Conservation (phyloP, 2,113 vertebrate genomes). For the Xerus inauris region DNA sequence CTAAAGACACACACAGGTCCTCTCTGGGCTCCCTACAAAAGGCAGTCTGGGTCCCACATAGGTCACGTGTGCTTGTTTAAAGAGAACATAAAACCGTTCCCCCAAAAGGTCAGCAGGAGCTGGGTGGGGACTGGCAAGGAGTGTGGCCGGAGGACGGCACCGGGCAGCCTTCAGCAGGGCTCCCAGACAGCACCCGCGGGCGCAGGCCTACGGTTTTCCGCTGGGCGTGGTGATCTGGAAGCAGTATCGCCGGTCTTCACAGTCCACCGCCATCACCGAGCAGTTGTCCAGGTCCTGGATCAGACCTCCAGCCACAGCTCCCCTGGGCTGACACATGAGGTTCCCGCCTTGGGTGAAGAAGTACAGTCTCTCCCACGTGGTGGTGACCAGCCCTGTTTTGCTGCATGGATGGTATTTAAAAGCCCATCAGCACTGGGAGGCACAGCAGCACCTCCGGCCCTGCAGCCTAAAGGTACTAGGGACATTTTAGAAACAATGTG, state of each 20-base stretch:
- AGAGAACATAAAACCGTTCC: neutral
- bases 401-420: constrained; percentile 80
- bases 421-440: neutral
- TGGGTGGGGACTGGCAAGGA: fast-evolving
- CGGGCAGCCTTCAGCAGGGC: constrained; percentile 46
- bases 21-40: neutral
- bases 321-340: constrained; percentile 98
- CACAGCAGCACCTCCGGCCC: fast-evolving
- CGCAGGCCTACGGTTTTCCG: constrained; percentile 92
- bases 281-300: constrained; percentile 99
- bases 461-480: neutral
- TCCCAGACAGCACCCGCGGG: neutral
- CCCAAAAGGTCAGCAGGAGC: neutral
- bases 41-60: neutral
- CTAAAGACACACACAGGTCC: neutral
- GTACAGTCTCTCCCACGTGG: constrained; percentile 97
- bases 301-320: constrained; percentile 96
- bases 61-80: neutral
- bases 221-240: constrained; percentile 97
- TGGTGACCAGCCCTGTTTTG: constrained; percentile 98
- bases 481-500: neutral
- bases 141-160: neutral
- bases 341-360: constrained; percentile 99
- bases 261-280: constrained; percentile 98
- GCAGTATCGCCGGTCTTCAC: constrained; percentile 97